Conservation (phyloP, 2,888 invertebrate genomes). For the Macrophya annulata region DNA sequence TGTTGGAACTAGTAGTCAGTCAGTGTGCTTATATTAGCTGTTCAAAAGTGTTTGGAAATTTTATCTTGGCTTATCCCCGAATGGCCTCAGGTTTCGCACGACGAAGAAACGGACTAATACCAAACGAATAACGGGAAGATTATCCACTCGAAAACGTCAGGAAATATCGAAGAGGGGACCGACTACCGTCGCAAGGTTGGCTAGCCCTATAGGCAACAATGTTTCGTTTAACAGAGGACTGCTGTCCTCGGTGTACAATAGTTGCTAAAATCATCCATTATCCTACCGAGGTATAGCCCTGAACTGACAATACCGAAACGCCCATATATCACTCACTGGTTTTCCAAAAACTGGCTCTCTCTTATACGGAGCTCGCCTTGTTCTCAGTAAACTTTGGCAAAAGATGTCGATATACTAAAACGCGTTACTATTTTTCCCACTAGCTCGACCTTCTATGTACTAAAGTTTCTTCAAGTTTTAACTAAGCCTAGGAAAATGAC, state of each 20-base stretch:
- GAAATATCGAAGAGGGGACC: conserved; percentile 62
- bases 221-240: conserved; percentile 48
- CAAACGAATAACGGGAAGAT: conserved; percentile 78
- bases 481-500: background rate
- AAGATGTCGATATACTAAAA: background rate
- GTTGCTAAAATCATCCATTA: conserved; percentile 79
- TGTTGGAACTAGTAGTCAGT: conserved; percentile 39
- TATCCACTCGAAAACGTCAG: conserved; percentile 75
- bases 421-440: background rate
- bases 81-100: conserved; percentile 15
- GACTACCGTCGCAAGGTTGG: conserved; percentile 44
- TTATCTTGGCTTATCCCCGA: conserved; percentile 18
- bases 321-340: conserved; percentile 78
- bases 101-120: conserved; percentile 67
- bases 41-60: conserved; percentile 10
- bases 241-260: conserved; percentile 69
- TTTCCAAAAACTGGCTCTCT: conserved; percentile 72
- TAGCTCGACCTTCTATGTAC: background rate
- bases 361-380: conserved; percentile 65
- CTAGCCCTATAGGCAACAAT: conserved; percentile 32
- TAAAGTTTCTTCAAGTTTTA: background rate
- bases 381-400: conserved; percentile 7
- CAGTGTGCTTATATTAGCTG: background rate
- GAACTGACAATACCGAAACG: conserved; percentile 73
- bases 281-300: conserved; percentile 66